Conservation (phyloP, 2,888 invertebrate species). For the Meandrusa payeni region DNA sequence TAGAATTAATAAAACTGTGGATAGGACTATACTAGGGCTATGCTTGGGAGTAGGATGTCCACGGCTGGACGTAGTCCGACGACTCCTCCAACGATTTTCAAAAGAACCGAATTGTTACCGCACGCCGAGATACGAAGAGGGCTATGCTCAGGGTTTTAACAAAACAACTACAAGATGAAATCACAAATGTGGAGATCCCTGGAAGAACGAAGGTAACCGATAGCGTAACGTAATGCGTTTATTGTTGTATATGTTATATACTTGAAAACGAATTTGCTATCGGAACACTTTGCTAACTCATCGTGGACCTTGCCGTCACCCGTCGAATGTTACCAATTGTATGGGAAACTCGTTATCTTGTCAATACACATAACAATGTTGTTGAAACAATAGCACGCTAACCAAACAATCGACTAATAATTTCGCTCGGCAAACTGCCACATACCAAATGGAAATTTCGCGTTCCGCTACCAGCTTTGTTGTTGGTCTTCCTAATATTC, state of each 20-base stretch:
- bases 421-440: slow-evolving; percentile 54
- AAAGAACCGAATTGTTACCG: no score
- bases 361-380: slow-evolving; percentile 45
- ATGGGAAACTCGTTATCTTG: slow-evolving; percentile 46
- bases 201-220: no score
- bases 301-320: slow-evolving; percentile 19
- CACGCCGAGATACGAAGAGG: no score
- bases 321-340: slow-evolving; percentile 31
- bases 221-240: no score
- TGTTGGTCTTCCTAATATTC: slow-evolving; percentile 55
- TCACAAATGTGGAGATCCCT: no score
- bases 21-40: no score
- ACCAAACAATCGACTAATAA: slow-evolving; percentile 64
- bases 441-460: slow-evolving; percentile 62
- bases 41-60: no score
- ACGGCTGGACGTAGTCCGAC: no score
- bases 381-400: slow-evolving; percentile 48
- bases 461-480: slow-evolving; percentile 44
- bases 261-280: slow-evolving; percentile 11
- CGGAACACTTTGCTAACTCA: slow-evolving; percentile 19
- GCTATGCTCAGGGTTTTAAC: no score
- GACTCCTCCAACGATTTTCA: no score
- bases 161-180: no score
- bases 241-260: slow-evolving; percentile 1
- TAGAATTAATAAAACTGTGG: no score